Conservation (phyloP, 2,888 invertebrate species). For the Dicyrtomina minuta region DNA sequence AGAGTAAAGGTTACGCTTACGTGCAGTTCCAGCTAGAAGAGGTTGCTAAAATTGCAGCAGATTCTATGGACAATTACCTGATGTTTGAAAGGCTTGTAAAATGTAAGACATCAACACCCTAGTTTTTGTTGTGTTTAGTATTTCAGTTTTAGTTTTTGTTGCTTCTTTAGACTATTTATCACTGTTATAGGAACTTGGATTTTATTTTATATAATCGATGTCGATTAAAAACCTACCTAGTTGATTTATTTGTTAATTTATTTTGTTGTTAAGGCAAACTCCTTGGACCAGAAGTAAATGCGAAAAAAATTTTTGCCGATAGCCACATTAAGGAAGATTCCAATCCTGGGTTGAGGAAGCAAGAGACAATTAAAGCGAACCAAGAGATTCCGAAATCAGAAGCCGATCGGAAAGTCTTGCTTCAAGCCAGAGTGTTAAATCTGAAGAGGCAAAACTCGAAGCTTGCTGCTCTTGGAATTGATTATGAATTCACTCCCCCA, state of each 20-base stretch:
- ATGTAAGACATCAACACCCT: conserved; percentile 61
- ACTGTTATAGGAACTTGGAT: too few species aligned
- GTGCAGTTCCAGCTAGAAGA: conserved; percentile 80
- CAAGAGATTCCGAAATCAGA: conserved; percentile 29
- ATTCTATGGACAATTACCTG: conserved; percentile 95
- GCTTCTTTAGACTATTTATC: too few species aligned
- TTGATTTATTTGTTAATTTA: not conserved
- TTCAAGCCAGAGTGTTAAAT: conserved; percentile 26
- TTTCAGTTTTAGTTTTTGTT: too few species aligned
- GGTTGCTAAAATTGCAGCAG: conserved; percentile 90
- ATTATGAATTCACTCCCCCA: conserved; percentile 36
- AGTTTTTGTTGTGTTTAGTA: not conserved
- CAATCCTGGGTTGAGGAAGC: conserved; percentile 35
- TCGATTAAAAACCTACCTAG: too few species aligned
- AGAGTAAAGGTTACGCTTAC: conserved; percentile 84
- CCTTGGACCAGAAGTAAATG: conserved; percentile 31
- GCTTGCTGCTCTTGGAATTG: conserved; percentile 43
- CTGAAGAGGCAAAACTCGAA: conserved; percentile 38
- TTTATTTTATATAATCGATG: too few species aligned
- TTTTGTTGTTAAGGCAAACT: conserved; percentile 40
- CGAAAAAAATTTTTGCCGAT: conserved; percentile 37
- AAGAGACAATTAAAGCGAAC: conserved; percentile 14
- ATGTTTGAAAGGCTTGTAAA: conserved; percentile 90
- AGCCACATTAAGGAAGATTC: conserved; percentile 30
- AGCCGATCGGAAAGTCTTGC: conserved; percentile 31